Evolutionary conservation across 2,113 vertebrate species (phyloP), one percentile per base, ranked within the genome.

Genomic region (Chlorodrepanis virens): DNA sequence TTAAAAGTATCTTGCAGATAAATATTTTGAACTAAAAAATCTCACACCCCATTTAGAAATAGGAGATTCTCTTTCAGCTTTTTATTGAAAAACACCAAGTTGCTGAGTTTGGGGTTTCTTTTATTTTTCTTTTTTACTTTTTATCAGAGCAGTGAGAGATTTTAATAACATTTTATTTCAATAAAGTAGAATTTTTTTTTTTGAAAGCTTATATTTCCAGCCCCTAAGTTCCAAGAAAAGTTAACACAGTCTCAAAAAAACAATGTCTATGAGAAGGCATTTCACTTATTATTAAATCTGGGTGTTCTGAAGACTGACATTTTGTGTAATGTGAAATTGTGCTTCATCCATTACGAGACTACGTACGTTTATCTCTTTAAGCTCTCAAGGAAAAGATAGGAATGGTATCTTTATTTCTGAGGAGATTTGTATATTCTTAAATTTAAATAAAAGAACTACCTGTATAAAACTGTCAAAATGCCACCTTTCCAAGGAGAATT

Each of bases 1-100:
- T 87, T 93, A 56, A 91, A 96, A 84, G 21, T 87, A 67, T 54
- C 45, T 80, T 25, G 4, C n/a, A 91, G 44, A 69, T 50, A 84
- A 93, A 57, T 20, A 61, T 50, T 86, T 70, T 83, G 68, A 81
- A 72, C 6, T 83, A 86, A 57, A 79, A 94, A 88, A 60, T 68
- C 67, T 61, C 25, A 61, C 8, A 44, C 6, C 6, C 10, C 5
- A 45, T 53, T 83, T 59, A 65, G 44, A 57, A 90, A n/a, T 11
- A 54, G 11, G 6, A 82, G 12, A 75, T 47, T 68, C 2, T 20
- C 13, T n/a, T 92, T 59, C 53, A 64, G 6, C 1, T n/a, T 83
- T 90, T 56, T 72, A 54, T 11, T 45, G 27, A 72, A 88, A 92
- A 92, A 67, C 12, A 71, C 4, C 11, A 47, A 87, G 21, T 5